A percentile compares a stretch with the other conserved stretches of the same genome.
Conservation (phyloP, 2,888 invertebrate species). For the Xanthia icteritia region DNA sequence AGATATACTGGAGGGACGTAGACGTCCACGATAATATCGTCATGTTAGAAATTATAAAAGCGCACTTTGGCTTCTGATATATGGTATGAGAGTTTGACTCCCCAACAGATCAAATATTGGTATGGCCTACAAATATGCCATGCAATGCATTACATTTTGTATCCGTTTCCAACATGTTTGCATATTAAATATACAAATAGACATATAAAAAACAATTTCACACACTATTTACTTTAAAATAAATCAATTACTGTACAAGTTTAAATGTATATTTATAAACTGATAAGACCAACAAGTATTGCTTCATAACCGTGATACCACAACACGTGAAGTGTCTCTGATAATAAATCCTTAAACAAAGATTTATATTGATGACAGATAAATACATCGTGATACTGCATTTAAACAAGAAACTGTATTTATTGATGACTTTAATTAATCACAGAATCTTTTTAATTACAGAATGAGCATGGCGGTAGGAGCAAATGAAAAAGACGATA, state of each 20-base stretch:
- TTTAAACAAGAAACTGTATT: neutral
- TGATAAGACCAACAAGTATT: constrained; percentile 31
- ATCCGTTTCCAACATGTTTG: neutral
- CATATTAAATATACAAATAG: neutral
- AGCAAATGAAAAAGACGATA: constrained; percentile 27
- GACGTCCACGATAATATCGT: too few relatives aligned
- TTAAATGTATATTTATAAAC: constrained; percentile 21
- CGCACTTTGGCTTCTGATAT: neutral
- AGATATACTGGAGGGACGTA: too few relatives aligned
- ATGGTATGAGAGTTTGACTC: neutral
- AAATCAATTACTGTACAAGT: constrained; percentile 4
- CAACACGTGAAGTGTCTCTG: constrained; percentile 28
- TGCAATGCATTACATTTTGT: neutral
- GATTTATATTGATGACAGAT: constrained; percentile 39
- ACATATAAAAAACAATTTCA: neutral
- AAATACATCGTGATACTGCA: constrained; percentile 23
- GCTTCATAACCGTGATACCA: constrained; percentile 26
- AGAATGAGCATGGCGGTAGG: constrained; percentile 63
- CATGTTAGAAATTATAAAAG: too few relatives aligned
- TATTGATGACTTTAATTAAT: constrained; percentile 20
- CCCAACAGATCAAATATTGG: neutral
- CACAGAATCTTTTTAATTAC: constrained; percentile 30
- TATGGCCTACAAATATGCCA: neutral
- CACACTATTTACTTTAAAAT: constrained; percentile 1
- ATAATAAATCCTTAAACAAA: constrained; percentile 50